Evolutionary conservation across 2,113 vertebrate genomes (phyloP), one percentile per base, ranked within the genome.

Genomic region (Ophthalmolycus amberensis): DNA sequence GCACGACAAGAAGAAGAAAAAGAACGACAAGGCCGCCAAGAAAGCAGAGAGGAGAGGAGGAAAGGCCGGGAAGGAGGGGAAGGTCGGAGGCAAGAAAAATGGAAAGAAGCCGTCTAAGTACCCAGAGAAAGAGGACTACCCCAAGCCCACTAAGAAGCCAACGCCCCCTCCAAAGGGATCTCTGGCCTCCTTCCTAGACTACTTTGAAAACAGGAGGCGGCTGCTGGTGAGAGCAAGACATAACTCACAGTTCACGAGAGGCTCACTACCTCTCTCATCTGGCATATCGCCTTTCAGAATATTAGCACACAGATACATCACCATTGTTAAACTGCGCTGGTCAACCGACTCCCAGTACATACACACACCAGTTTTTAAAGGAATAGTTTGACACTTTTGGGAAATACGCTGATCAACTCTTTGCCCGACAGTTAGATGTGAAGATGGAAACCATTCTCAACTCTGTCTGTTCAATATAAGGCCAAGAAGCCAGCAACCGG

Each of bases 141-240:
- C 94, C 2, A 97, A 97, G 65, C 91, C 95, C 38, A 93, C 95
- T 1, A 93, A 96, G 63, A 97, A 93, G 80, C 94, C 93, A 12
- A 81, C 88, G 2, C 90, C 94, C 37, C 37, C 94, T 2, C 92
- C 95, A 1, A 96, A 92, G 76, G 95, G 95, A 89, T 90, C 95
- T 0, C 94, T 96, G 88, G 80, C 90, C 0, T 94, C 95, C 60
- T 96, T 99, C 80, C 91, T 99, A 93, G 96, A 96, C 34, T 96
- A 97, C 91, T 99, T 99, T 92, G 97, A 99, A 93, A 97, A 96
- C 94, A 96, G 96, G 90, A 95, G 98, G 72, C 93, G 98, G 12
- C 95, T 99, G 40, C 93, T 99, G 77, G 98, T 99, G 94, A 99
- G 98, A 97, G 87, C 71, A 78, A 59, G 75, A 85, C 76, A n/a